Base-by-base conservation (phyloP, 2,113 vertebrate species). In the Melanerpes aurifrons region DNA sequence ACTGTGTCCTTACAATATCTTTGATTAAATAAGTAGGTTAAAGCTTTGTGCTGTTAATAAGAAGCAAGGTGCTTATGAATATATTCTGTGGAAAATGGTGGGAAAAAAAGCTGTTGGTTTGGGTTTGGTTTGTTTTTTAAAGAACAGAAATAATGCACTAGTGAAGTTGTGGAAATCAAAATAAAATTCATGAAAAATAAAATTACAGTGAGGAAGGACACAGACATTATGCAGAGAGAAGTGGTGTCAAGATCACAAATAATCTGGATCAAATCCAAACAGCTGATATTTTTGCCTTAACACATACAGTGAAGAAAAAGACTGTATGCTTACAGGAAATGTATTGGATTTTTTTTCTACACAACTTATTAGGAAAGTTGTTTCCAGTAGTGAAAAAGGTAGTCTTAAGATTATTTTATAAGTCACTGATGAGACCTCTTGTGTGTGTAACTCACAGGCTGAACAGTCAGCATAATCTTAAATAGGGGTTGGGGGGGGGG, bases 371-470 rank as follows among this genome's bases (percentile, higher is more conserved):
- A 79, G 11, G 26, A 70, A 57, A 56, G 22, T 8, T 5, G 2
- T 69, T 77, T 84, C 5, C 3, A 25, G 19, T 25, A 71, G 37
- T 7, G n/a, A 74, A 62, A 71, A 37, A 40, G 3, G 2, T 1
- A 25, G 8, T 50, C 7, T 35, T 53, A 61, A 29, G 15, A 15
- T 12, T 18, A 5, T 43, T 25, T 26, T 47, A 1, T 58, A 28
- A 54, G 10, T 78, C 35, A 50, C 15, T 74, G 14, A 50, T 84
- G 53, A 58, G 5, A 31, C 6, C 8, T 47, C 22, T 73, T 70
- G 15, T 22, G 3, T 7, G 16, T 50, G 25, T 5, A 61, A 6
- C n/a, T 62, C 3, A 0, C 0, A 1, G 57, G 4, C 3, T 22
- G 50, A 81, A 54, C 2, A 43, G 8, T 10, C 31, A 59, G 5